Conservation (phyloP, 2,113 vertebrate species). For the Petrocephalus zakoni region DNA sequence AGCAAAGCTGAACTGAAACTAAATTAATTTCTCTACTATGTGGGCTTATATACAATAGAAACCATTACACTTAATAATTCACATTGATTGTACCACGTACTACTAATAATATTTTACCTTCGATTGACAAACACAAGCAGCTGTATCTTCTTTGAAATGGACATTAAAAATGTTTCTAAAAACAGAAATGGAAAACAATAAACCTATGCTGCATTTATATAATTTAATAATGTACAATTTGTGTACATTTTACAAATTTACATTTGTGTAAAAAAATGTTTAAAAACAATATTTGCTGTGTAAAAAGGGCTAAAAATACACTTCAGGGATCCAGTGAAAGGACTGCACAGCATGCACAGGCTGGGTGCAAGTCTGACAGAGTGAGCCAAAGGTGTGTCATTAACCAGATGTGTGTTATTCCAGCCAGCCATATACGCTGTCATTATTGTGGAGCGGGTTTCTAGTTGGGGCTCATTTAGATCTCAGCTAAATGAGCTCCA, state of each 20-base stretch:
- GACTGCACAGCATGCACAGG: background rate
- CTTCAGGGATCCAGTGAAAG: background rate
- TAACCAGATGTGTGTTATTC: background rate
- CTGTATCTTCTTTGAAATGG: background rate
- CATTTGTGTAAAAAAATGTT: background rate
- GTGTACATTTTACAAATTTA: too few relatives aligned
- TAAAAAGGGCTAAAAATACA: background rate
- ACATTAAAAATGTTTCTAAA: background rate
- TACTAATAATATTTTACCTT: background rate
- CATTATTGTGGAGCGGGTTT: background rate
- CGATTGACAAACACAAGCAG: background rate
- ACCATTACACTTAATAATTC: background rate
- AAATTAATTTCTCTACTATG: too few relatives aligned
- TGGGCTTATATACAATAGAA: background rate
- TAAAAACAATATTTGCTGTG: background rate
- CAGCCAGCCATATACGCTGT: background rate
- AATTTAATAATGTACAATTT: background rate
- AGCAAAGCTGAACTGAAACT: background rate
- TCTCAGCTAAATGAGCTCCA: background rate
- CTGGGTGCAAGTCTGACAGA: background rate
- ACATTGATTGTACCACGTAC: background rate
- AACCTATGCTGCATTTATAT: background rate
- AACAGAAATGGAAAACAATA: background rate
- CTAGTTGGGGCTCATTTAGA: background rate
- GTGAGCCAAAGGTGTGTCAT: background rate